Conservation (phyloP, 2,888 invertebrate genomes). For the Bibio marci region DNA sequence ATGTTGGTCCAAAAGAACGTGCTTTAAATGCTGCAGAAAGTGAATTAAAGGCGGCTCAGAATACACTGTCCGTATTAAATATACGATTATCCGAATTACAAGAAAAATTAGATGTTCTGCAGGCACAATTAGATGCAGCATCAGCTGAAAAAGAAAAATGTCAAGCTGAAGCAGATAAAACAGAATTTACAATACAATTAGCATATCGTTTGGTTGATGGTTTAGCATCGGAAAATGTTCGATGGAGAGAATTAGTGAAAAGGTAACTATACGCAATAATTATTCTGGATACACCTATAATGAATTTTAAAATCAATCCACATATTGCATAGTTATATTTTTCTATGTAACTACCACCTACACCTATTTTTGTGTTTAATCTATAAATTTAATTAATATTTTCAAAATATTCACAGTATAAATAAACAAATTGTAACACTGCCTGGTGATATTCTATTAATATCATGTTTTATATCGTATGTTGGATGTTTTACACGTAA, state of each 20-base stretch:
- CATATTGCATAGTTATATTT: no score
- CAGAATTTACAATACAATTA: slow-evolving; percentile 72
- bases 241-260: slow-evolving; percentile 55
- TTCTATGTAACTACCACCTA: no score
- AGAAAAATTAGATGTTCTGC: slow-evolving; percentile 53
- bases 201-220: slow-evolving; percentile 87
- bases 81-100: slow-evolving; percentile 51
- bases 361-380: no score
- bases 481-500: slow-evolving; percentile 82
- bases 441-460: slow-evolving; percentile 76
- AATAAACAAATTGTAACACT: slow-evolving; percentile 56
- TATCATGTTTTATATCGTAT: slow-evolving; percentile 88
- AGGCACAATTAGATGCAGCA: slow-evolving; percentile 73
- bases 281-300: background rate
- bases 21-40: slow-evolving; percentile 74
- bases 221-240: slow-evolving; percentile 76
- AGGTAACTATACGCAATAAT: no score
- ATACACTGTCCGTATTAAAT: slow-evolving; percentile 61
- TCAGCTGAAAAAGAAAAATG: slow-evolving; percentile 74
- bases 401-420: slow-evolving; percentile 38
- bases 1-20: slow-evolving; percentile 79
- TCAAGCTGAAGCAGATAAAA: slow-evolving; percentile 83
- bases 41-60: slow-evolving; percentile 65
- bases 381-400: no score
- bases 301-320: no score